Percentiles rank a stretch among this genome's conserved stretches.
Conservation (phyloP, 1,140 invertebrate species). For the Helicoverpa armigera region DNA sequence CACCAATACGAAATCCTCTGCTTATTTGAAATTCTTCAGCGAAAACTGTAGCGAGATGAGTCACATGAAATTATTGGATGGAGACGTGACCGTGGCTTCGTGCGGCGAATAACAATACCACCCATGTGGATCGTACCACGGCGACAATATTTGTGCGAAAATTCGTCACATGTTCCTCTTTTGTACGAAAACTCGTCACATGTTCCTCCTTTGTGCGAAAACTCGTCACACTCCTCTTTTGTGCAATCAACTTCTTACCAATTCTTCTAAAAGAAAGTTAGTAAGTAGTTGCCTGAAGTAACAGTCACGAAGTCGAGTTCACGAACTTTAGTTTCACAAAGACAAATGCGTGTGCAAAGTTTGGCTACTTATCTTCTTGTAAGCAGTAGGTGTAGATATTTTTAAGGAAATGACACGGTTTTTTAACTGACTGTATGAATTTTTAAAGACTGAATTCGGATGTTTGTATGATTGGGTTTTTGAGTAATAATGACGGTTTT, state of each 20-base stretch:
- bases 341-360: no score
- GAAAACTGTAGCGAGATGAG: conserved; percentile 81
- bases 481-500: neutral
- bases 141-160: conserved; percentile 62
- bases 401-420: no score
- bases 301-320: neutral
- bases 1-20: conserved; percentile 20
- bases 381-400: no score
- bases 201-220: neutral
- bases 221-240: neutral
- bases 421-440: no score
- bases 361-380: no score
- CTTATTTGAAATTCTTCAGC: conserved; percentile 81
- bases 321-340: no score
- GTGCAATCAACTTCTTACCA: conserved; percentile 13
- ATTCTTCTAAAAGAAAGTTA: neutral
- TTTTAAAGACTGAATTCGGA: no score
- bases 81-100: conserved; percentile 73
- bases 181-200: conserved; percentile 35
- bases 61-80: conserved; percentile 80
- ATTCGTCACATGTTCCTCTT: conserved; percentile 35
- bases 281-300: neutral
- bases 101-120: conserved; percentile 77
- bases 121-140: neutral
- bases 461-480: no score